phyloP scores from a whole-genome alignment of 2,113 vertebrate species.

The Podocnemis expansa region DNA sequence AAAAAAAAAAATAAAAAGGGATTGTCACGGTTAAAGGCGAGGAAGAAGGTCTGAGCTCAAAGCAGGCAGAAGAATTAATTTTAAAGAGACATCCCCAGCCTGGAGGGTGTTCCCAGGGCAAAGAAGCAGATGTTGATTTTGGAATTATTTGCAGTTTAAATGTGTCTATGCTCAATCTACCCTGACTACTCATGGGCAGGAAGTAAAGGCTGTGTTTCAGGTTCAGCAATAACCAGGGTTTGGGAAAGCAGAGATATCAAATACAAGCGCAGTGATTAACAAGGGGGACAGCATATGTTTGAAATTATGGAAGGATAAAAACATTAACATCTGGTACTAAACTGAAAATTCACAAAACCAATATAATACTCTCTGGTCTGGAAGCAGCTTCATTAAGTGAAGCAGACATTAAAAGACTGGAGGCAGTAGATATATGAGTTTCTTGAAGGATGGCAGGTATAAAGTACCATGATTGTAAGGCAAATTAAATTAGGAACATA shows the following conservation, averaged over 20 bases:
- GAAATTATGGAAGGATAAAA: not conserved
- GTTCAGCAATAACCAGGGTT: not conserved
- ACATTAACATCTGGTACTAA: not conserved
- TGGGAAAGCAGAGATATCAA: not conserved
- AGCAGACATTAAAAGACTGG: not conserved
- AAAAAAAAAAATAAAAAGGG: not conserved
- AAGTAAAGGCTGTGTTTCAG: not conserved
- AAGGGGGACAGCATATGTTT: not conserved
- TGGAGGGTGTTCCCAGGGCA: not conserved
- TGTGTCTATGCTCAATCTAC: not conserved
- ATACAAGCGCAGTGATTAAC: not conserved
- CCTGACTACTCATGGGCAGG: not conserved
- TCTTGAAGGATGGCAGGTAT: not conserved
- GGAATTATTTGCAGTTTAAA: not conserved
- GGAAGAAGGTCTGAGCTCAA: not conserved
- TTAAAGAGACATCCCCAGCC: not conserved
- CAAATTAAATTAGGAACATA: not conserved
- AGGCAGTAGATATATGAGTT: not conserved
- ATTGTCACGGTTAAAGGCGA: not conserved
- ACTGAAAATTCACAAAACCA: not conserved
- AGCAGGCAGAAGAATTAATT: not conserved
- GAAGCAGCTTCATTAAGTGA: not conserved
- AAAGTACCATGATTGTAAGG: not conserved
- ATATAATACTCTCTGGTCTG: not conserved
- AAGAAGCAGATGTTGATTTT: not conserved